phyloP scores from a whole-genome alignment of 2,113 vertebrate species.

The Sisor rabdophorus region DNA sequence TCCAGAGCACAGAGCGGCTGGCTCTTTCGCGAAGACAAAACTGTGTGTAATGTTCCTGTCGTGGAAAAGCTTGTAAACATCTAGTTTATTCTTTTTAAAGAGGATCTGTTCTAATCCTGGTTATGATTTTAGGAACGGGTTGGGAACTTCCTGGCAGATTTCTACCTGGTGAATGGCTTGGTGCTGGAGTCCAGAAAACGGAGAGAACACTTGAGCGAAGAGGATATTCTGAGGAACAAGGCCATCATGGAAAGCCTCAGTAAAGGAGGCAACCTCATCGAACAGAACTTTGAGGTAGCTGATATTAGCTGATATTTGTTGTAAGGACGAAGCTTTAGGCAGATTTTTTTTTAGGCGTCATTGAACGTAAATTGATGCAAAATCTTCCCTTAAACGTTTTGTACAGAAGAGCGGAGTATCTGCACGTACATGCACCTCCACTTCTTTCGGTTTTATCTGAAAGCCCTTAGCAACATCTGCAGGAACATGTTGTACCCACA shows the following conservation, averaged over 20 bases:
- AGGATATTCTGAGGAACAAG: slow-evolving; percentile 97
- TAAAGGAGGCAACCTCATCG: slow-evolving; percentile 92
- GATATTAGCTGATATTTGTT: slow-evolving; percentile 41
- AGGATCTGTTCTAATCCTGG: not conserved
- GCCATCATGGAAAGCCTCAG: slow-evolving; percentile 99
- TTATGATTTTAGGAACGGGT: slow-evolving; percentile 83
- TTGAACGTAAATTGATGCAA: not conserved
- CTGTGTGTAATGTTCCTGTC: slow-evolving; percentile 66
- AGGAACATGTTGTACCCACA: not conserved
- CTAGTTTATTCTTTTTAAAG: too few species aligned
- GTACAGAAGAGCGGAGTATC: not conserved
- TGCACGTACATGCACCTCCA: too few species aligned
- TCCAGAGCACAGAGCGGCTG: slow-evolving; percentile 92
- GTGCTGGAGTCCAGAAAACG: slow-evolving; percentile 95
- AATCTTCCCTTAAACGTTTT: not conserved
- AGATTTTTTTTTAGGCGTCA: not conserved
- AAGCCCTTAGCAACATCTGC: not conserved
- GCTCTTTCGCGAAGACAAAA: slow-evolving; percentile 98
- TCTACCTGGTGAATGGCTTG: slow-evolving; percentile 93
- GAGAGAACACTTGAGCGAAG: slow-evolving; percentile 94
- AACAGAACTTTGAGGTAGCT: slow-evolving; percentile 92
- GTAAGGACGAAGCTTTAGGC: not conserved
- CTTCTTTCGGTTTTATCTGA: not conserved
- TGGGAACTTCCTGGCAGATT: slow-evolving; percentile 95
- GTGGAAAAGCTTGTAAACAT: not conserved